A percentile compares a stretch with the other conserved stretches of the same genome.
phyloP scores from a whole-genome alignment of 1,140 invertebrate species.

The Scaptodrosophila lebanonensis region DNA sequence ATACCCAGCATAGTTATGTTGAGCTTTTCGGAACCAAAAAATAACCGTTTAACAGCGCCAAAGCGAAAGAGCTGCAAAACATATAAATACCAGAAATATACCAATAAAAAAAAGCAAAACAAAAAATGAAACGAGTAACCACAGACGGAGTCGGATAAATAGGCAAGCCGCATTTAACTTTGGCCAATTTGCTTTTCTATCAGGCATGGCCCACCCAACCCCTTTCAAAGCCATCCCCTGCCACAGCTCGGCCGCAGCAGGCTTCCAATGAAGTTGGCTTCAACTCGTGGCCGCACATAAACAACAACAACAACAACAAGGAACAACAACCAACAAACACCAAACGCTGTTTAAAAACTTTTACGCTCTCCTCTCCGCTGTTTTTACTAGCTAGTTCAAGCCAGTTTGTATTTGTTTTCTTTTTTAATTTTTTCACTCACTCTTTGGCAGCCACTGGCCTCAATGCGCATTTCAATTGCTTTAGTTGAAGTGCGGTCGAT shows the following conservation, averaged over 20 bases:
- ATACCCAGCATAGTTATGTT: not conserved
- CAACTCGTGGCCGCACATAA: slow-evolving; percentile 60
- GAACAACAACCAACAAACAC: slow-evolving; percentile 53
- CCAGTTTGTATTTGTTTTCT: slow-evolving; percentile 57
- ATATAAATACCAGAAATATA: not conserved
- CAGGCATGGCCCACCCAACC: no score
- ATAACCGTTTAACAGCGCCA: no score
- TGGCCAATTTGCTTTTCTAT: no score
- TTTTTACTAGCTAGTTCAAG: no score
- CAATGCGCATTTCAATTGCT: slow-evolving; percentile 67
- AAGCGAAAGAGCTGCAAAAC: not conserved
- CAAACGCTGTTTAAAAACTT: slow-evolving; percentile 61
- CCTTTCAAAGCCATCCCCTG: no score
- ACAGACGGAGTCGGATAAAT: no score
- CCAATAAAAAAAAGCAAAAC: not conserved
- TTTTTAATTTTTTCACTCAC: no score
- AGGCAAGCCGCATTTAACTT: not conserved
- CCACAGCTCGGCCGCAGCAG: no score
- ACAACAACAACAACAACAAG: slow-evolving; percentile 38
- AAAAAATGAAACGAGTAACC: not conserved
- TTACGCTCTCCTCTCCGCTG: no score
- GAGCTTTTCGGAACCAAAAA: no score
- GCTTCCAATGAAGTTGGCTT: slow-evolving; percentile 3
- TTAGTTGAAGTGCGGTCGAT: slow-evolving; percentile 15
- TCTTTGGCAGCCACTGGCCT: slow-evolving; percentile 50